Conservation (phyloP, 2,797 vertebrate genomes). For the Rhinophrynus dorsalis region DNA sequence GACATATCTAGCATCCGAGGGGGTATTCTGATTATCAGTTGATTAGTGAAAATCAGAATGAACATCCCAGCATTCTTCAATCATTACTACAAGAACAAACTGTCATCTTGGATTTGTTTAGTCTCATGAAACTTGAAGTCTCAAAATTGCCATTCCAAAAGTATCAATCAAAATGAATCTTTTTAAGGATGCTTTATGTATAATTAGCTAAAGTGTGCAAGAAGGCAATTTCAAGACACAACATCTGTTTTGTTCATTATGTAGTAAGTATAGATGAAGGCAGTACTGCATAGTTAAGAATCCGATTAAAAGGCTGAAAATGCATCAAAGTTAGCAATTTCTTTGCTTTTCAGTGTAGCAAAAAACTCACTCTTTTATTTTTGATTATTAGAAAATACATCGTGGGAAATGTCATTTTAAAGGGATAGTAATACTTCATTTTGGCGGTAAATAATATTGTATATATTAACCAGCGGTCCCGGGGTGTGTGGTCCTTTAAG, state of each 20-base stretch:
- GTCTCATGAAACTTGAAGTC: constrained; percentile 1
- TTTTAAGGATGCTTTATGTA: constrained; percentile 25
- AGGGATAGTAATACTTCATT: too few relatives aligned
- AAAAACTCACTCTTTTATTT: too few relatives aligned
- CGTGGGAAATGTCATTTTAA: too few relatives aligned
- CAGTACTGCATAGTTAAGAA: constrained; percentile 10
- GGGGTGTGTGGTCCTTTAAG: too few relatives aligned
- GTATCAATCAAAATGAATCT: constrained; percentile 36
- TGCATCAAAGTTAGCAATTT: too few relatives aligned
- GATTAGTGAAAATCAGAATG: constrained; percentile 11
- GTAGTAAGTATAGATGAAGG: neutral
- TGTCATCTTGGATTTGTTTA: constrained; percentile 16
- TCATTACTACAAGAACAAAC: constrained; percentile 4
- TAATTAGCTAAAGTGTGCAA: constrained; percentile 35
- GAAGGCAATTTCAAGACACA: constrained; percentile 30
- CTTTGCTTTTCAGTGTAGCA: too few relatives aligned
- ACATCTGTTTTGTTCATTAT: constrained; percentile 39
- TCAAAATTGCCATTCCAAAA: constrained; percentile 19
- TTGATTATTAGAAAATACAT: too few relatives aligned
- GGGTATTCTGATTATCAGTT: neutral
- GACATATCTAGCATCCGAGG: too few relatives aligned
- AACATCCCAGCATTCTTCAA: constrained; percentile 13
- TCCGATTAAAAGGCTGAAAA: constrained; percentile 9
- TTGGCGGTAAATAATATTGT: too few relatives aligned
- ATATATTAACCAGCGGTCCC: too few relatives aligned